Evolutionary conservation across 2,888 invertebrate species (phyloP).

Genomic region (Zygothrica quintamaculata): DNA sequence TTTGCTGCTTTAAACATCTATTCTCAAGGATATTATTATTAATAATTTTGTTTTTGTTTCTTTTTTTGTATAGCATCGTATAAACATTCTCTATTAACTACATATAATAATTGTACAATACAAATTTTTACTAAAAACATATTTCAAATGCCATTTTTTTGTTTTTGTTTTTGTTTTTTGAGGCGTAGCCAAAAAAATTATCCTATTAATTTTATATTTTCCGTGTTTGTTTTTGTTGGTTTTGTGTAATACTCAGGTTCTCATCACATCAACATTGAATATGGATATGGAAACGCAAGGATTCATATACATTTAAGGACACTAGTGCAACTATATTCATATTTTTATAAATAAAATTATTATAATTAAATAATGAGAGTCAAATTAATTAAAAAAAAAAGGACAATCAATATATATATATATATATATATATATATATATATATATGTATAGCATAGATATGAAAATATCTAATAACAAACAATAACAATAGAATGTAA

Average conservation of each 20-base stretch:
- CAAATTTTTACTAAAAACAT: conserved; percentile 55
- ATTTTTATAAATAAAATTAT: conserved; percentile 20
- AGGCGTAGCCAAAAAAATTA: conserved; percentile 53
- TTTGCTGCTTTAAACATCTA: too few relatives aligned
- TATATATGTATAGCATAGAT: conserved; percentile 11
- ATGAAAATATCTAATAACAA: conserved; percentile 28
- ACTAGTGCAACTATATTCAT: conserved; percentile 58
- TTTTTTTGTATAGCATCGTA: conserved; percentile 32
- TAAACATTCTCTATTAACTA: conserved; percentile 32
- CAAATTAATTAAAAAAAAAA: neutral
- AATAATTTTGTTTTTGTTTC: conserved; percentile 1
- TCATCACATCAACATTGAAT: conserved; percentile 40
- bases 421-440: too few relatives aligned
- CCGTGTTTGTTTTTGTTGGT: conserved; percentile 12
- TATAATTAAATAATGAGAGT: conserved; percentile 30
- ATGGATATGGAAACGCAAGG: conserved; percentile 32
- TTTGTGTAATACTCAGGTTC: conserved; percentile 51
- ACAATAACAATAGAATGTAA: conserved; percentile 10
- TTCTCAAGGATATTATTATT: neutral
- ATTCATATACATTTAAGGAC: conserved; percentile 57
- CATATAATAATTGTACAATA: conserved; percentile 17
- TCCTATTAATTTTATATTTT: conserved; percentile 42
- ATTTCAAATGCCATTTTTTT: conserved; percentile 57
- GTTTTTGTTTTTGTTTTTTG: conserved; percentile 1
- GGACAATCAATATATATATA: too few relatives aligned